Evolutionary conservation across 2,797 vertebrate species (phyloP).

Genomic region (Psittacula derbiana): DNA sequence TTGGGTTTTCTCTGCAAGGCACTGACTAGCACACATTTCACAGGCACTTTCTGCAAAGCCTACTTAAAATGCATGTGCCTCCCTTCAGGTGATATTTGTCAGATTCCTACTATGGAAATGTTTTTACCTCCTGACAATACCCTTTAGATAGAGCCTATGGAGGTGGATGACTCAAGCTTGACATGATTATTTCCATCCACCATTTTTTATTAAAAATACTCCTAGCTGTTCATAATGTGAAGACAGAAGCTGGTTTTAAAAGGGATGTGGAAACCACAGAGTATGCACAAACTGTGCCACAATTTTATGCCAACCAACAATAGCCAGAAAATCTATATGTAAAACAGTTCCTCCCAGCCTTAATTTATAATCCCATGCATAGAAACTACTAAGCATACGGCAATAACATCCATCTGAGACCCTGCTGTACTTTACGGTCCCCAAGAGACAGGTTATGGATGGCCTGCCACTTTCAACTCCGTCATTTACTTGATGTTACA

Average conservation of each 20-base stretch:
- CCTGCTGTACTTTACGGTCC: neutral
- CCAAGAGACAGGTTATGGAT: neutral
- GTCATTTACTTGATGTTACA: neutral
- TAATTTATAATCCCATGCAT: neutral
- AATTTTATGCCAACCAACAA: neutral
- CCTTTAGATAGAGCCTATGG: conserved; percentile 44
- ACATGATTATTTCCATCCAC: conserved; percentile 54
- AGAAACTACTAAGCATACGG: neutral
- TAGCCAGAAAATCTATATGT: neutral
- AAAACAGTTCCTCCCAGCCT: neutral
- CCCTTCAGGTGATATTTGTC: conserved; percentile 40
- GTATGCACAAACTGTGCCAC: neutral
- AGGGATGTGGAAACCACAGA: neutral
- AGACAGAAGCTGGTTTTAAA: neutral
- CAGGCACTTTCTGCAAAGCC: neutral
- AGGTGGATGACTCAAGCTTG: conserved; percentile 59
- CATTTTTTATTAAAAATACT: conserved; percentile 42
- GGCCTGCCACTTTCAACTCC: neutral
- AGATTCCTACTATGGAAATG: conserved; percentile 38
- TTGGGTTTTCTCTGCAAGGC: neutral
- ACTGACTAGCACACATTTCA: neutral
- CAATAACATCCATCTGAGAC: neutral
- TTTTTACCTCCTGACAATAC: conserved; percentile 58
- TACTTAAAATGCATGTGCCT: neutral
- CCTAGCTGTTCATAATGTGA: neutral